Evolutionary conservation across 2,797 vertebrate species (phyloP).

Genomic region (Leptoclinus maculatus): DNA sequence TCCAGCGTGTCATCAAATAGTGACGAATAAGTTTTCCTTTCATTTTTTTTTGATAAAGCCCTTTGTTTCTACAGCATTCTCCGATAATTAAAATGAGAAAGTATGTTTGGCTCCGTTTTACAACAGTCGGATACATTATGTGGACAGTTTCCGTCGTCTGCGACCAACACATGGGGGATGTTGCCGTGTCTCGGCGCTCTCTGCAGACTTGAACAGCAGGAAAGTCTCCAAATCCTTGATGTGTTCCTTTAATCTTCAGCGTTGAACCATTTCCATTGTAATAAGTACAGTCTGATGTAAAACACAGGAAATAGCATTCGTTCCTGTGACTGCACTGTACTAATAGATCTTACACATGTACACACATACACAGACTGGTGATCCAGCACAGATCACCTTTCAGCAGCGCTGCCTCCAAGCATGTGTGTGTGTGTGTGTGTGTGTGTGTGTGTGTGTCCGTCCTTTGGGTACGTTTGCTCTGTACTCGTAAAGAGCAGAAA

Average conservation of each 20-base stretch:
- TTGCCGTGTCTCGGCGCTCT: conserved; percentile 5
- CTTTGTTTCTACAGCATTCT: background rate
- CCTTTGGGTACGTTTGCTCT: conserved; percentile 23
- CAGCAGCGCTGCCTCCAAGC: background rate
- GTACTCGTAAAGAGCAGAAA: conserved; percentile 28
- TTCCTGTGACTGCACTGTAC: conserved; percentile 31
- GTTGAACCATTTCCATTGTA: conserved; percentile 36
- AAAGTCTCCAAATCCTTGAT: conserved; percentile 38
- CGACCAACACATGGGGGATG: conserved; percentile 15
- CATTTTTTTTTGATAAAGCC: background rate
- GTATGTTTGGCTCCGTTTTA: background rate
- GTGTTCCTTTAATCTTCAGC: conserved; percentile 56
- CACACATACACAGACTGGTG: background rate
- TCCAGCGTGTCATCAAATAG: background rate
- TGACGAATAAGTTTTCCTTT: background rate
- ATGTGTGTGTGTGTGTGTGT: background rate
- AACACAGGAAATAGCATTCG: conserved; percentile 44
- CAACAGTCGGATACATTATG: conserved; percentile 7
- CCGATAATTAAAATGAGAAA: background rate
- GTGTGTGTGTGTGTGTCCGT: background rate
- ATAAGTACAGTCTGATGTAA: conserved; percentile 35
- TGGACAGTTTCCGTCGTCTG: conserved; percentile 11
- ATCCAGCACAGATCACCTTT: conserved; percentile 26
- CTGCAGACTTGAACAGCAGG: conserved; percentile 19
- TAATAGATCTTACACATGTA: conserved; percentile 24